Conservation (phyloP, 2,797 vertebrate species). For the Crocidura indochinensis region DNA sequence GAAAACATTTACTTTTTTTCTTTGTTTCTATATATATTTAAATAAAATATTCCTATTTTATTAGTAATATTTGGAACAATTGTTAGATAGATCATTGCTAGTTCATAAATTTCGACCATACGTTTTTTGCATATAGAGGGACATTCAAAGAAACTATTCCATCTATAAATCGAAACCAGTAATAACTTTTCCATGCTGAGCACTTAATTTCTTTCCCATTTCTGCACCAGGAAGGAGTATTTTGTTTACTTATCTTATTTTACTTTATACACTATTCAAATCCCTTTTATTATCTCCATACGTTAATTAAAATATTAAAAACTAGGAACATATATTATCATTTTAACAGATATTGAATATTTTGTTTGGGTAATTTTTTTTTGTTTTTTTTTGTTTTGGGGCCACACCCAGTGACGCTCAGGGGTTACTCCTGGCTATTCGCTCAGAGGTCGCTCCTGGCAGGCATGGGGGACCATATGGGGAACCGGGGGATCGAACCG, state of each 20-base stretch:
- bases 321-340: conserved; percentile 47
- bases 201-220: conserved; percentile 64
- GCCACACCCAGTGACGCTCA: too few relatives aligned
- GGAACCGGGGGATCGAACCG: too few relatives aligned
- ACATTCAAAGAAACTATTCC: conserved; percentile 67
- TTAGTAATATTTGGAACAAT: conserved; percentile 61
- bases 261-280: conserved; percentile 55
- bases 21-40: conserved; percentile 58
- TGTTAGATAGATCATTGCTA: conserved; percentile 56
- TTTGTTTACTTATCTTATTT: conserved; percentile 55
- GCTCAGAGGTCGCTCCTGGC: too few relatives aligned
- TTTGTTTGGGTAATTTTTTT: conserved; percentile 56
- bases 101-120: conserved; percentile 22
- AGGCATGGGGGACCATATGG: too few relatives aligned
- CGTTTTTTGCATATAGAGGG: conserved; percentile 7
- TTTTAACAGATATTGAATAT: conserved; percentile 63
- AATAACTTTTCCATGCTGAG: conserved; percentile 11
- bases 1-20: conserved; percentile 47
- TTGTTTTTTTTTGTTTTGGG: too few relatives aligned
- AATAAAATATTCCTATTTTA: conserved; percentile 52
- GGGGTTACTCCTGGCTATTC: too few relatives aligned
- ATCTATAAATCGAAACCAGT: conserved; percentile 60
- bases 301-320: conserved; percentile 65
- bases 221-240: conserved; percentile 31
- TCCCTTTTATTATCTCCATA: conserved; percentile 37